phyloP scores from a whole-genome alignment of 2,888 invertebrate species.

The Spatulosminthurus flaviceps region DNA sequence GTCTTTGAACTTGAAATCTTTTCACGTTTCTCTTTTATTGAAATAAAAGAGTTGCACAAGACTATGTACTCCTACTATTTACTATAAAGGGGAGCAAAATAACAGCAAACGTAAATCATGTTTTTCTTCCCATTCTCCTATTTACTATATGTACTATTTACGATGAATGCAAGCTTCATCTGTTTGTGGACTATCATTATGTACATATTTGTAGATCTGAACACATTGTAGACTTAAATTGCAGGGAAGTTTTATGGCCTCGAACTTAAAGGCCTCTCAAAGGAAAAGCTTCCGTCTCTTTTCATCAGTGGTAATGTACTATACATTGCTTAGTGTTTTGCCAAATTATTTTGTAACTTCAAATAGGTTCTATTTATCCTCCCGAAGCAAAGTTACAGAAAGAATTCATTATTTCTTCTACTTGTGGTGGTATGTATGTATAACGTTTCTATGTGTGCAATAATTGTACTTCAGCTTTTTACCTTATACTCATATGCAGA shows the following conservation, averaged over 20 bases:
- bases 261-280: not conserved
- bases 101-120: not conserved
- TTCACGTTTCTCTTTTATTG: not conserved
- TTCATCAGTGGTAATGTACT: not conserved
- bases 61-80: too few species aligned
- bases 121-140: not conserved
- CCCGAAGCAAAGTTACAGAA: not conserved
- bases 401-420: not conserved
- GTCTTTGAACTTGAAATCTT: conserved; percentile 18
- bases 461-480: too few species aligned
- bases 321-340: not conserved
- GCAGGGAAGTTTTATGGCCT: not conserved
- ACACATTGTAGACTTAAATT: not conserved
- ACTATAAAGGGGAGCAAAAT: not conserved
- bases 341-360: not conserved
- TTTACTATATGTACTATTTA: too few species aligned
- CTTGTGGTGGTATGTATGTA: too few species aligned
- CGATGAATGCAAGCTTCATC: too few species aligned
- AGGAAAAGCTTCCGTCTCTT: conserved; percentile 3
- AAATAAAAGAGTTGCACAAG: too few species aligned
- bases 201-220: too few species aligned
- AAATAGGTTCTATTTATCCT: not conserved
- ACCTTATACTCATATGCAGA: too few species aligned
- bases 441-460: too few species aligned
- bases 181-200: too few species aligned